These are phyloP conservation scores for Drosophila kanekoi DNA, from an alignment of 2,888 invertebrate species.

Conservation along the genomic window DNA sequence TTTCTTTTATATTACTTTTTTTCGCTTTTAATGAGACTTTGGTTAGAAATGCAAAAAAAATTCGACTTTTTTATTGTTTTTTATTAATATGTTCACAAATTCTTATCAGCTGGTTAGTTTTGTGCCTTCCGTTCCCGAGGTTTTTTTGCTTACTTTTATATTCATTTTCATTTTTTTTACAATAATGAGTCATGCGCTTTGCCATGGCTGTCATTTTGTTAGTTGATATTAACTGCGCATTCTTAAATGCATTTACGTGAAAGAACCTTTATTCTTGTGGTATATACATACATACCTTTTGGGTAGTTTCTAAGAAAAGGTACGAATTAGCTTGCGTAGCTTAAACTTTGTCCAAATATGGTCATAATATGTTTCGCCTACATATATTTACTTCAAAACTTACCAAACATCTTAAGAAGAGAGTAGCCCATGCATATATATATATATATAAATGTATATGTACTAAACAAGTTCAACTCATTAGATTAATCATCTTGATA, in stretches of 20 bases:
- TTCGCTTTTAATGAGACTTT: too few species aligned
- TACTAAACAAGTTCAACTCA: too few species aligned
- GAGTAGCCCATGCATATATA: too few species aligned
- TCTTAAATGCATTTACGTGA: not conserved
- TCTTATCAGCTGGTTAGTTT: conserved; percentile 3
- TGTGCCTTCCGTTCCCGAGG: too few species aligned
- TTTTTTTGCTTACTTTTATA: not conserved
- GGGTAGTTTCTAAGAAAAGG: not conserved
- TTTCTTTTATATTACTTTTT: too few species aligned
- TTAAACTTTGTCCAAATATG: too few species aligned
- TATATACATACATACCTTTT: not conserved
- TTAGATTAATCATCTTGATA: not conserved
- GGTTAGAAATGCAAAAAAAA: too few species aligned
- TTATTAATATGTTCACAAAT: not conserved
- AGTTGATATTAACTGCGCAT: conserved; percentile 23
- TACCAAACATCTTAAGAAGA: too few species aligned
- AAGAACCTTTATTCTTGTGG: not conserved
- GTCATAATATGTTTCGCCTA: too few species aligned
- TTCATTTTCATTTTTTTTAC: too few species aligned
- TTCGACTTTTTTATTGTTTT: not conserved
- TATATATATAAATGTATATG: not conserved
- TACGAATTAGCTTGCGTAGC: too few species aligned
- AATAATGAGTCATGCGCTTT: conserved; percentile 26
- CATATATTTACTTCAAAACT: too few species aligned
- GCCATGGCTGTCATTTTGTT: not conserved